Evolutionary conservation across 2,113 vertebrate species (phyloP).

Genomic region (Pionites leucogaster): DNA sequence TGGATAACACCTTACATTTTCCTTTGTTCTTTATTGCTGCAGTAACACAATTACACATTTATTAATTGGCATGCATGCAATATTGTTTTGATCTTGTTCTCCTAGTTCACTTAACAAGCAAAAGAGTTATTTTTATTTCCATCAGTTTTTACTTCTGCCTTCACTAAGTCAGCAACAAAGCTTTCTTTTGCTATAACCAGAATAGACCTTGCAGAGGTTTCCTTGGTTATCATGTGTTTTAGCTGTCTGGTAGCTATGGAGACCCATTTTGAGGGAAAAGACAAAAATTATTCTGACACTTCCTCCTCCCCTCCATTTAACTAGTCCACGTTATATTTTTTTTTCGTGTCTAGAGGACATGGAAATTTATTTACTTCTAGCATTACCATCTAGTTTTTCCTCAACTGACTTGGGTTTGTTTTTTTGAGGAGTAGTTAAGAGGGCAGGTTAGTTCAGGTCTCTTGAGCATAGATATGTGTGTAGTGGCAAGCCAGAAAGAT

Average conservation of each 20-base stretch:
- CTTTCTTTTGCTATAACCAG: neutral
- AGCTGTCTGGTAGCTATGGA: conserved; percentile 27
- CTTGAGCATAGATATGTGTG: neutral
- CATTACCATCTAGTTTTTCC: neutral
- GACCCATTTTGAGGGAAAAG: conserved; percentile 3
- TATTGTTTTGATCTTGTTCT: neutral
- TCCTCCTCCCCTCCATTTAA: neutral
- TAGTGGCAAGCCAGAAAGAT: neutral
- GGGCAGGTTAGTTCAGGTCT: neutral
- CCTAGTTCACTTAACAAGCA: neutral
- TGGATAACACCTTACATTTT: neutral
- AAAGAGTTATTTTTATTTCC: neutral
- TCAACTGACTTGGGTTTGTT: neutral
- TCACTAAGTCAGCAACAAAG: neutral
- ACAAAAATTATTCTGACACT: neutral
- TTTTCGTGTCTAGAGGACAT: neutral
- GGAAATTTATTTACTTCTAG: neutral
- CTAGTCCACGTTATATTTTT: neutral
- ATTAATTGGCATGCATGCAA: neutral
- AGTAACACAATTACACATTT: neutral
- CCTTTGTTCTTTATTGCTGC: neutral
- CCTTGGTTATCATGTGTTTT: neutral
- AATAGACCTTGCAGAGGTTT: neutral
- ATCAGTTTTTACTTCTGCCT: neutral
- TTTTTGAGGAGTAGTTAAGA: neutral